These are phyloP conservation scores for Cheilinus undulatus DNA, from an alignment of 2,113 vertebrate genomes.

Conservation along the genomic window DNA sequence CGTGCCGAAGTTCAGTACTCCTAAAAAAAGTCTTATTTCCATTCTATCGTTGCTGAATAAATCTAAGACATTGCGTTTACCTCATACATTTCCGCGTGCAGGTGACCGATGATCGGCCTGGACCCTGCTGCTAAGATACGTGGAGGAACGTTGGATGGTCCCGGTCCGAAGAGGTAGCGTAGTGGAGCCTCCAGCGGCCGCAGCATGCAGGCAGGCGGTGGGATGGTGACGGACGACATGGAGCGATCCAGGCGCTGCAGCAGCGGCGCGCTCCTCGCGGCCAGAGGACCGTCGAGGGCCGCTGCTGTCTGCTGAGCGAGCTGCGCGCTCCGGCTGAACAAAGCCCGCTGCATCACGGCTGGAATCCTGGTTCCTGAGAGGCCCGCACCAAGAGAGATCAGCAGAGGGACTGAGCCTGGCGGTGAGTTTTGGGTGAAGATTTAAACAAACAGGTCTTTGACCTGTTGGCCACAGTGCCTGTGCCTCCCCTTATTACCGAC, in stretches of 20 bases:
- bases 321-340: constrained; percentile 73
- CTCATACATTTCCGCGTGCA: constrained; percentile 92
- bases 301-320: constrained; percentile 72
- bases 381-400: constrained; percentile 21
- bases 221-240: constrained; percentile 85
- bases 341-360: constrained; percentile 77
- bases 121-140: constrained; percentile 84
- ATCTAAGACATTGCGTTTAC: constrained; percentile 74
- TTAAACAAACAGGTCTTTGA: constrained; percentile 84
- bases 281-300: constrained; percentile 63
- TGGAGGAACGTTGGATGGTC: constrained; percentile 89
- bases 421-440: constrained; percentile 59
- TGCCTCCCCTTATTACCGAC: constrained; percentile 64
- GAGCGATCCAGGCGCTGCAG: constrained; percentile 60
- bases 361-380: constrained; percentile 32
- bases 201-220: constrained; percentile 85
- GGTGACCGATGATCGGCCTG: constrained; percentile 88
- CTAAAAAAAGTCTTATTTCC: background rate
- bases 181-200: constrained; percentile 85
- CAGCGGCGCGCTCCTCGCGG: constrained; percentile 51
- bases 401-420: constrained; percentile 39
- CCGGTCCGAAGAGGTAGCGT: constrained; percentile 91
- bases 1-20: background rate
- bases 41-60: background rate
- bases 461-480: constrained; percentile 67